These are phyloP conservation scores for Himantopus leucocephalus DNA, from an alignment of 2,113 vertebrate genomes.

Conservation along the genomic window DNA sequence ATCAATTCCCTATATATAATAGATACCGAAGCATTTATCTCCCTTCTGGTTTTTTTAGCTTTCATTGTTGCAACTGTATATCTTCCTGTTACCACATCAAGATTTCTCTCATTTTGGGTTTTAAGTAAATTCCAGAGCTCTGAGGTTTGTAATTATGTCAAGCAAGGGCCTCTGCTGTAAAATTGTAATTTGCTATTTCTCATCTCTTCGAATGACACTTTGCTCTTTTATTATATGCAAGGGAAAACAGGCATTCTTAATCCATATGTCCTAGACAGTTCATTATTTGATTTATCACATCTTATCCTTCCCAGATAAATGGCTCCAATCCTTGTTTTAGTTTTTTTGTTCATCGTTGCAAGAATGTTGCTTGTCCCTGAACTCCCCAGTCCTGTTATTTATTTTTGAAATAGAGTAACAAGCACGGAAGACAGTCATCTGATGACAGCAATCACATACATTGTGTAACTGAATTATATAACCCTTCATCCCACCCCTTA, in stretches of 20 bases:
- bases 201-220: background rate
- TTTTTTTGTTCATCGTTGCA: background rate
- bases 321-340: background rate
- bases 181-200: background rate
- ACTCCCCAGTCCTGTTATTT: slow-evolving; percentile 4
- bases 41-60: background rate
- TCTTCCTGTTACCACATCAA: background rate
- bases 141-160: accelerated
- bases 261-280: background rate
- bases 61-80: background rate
- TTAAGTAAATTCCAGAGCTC: background rate
- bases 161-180: background rate
- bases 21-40: background rate
- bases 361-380: background rate
- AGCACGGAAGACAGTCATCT: background rate
- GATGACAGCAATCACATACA: slow-evolving; percentile 33
- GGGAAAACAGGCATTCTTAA: background rate
- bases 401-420: slow-evolving; percentile 9
- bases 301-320: background rate
- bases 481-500: slow-evolving; percentile 9
- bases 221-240: background rate
- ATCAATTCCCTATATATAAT: background rate
- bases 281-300: slow-evolving; percentile 2
- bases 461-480: slow-evolving; percentile 42
- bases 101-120: background rate